Base-by-base conservation (phyloP, 2,797 vertebrate species). In the Pachyuromys duprasi region DNA sequence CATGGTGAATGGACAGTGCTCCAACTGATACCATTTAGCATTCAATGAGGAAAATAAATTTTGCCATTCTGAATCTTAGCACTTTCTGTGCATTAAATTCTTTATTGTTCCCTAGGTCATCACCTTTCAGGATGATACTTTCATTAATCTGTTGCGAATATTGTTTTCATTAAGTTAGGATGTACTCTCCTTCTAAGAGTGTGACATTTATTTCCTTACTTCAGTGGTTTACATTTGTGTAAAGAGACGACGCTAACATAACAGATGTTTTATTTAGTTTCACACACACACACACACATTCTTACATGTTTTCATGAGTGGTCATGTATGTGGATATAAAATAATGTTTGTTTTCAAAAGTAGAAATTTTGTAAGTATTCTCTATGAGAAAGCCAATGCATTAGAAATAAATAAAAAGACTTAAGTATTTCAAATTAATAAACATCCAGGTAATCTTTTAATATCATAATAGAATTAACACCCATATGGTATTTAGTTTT, bases 311-410 rank as follows among this genome's bases (percentile, higher is more conserved):
- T 75, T 36, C 13, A 42, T 17, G 60, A n/a, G 4, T 75, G 42
- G 8, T 78, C 6, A 67, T 31, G 7, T 60, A 53, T 60, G 90
- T 89, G 2, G 28, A 36, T 95, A 62, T 7, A 62, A 76, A 75
- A 31, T 45, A 72, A 90, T 67, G 36, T 82, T 62, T 62, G 12
- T 5, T 26, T 63, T 91, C 49, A 82, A 96, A 97, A 80, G 60
- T 69, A 90, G 28, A 67, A 24, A 76, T 45, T 75, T 86, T 88
- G 8, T 24, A 86, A 57, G 0, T 8, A 91, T 69, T 89, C 5
- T 49, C 8, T 91, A n/a, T 76, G 55, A 90, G 69, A 53, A 96
- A 80, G 18, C 1, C 8, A 92, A 26, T 2, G 22, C 33, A 78
- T 76, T 78, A 87, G 76, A 70, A 92, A 95, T 55, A 92, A 81